phyloP scores from a whole-genome alignment of 2,113 vertebrate genomes.

The Mustela nigripes region DNA sequence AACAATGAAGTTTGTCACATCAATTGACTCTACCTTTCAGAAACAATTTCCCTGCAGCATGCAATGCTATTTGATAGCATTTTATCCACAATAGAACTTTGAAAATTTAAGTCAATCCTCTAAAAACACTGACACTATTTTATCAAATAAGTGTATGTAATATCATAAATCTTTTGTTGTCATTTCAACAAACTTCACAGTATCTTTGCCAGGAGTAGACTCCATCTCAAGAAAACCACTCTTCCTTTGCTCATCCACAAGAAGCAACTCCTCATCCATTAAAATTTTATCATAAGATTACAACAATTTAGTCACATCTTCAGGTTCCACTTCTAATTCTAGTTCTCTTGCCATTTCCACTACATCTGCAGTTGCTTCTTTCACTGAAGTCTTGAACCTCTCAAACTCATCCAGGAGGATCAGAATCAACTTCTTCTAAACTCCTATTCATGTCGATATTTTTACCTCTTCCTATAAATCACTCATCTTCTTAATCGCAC shows the following conservation, averaged over 20 bases:
- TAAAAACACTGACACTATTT: not conserved
- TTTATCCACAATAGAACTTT: not conserved
- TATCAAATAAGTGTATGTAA: not conserved
- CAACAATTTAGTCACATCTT: not conserved
- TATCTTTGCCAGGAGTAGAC: not conserved
- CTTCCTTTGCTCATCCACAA: not conserved
- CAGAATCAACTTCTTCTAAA: not conserved
- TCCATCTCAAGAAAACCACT: not conserved
- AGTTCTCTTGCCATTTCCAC: not conserved
- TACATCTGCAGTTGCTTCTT: not conserved
- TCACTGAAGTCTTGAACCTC: not conserved
- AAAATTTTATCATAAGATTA: not conserved
- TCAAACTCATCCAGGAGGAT: not conserved
- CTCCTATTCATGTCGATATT: not conserved
- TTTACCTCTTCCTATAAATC: not conserved
- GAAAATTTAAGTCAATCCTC: not conserved
- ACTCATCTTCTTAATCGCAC: not conserved
- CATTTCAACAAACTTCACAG: not conserved
- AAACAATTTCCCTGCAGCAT: not conserved
- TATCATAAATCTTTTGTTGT: not conserved
- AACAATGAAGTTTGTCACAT: not conserved
- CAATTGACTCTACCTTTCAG: not conserved
- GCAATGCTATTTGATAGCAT: not conserved
- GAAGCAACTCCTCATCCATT: not conserved
- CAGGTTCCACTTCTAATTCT: not conserved